A percentile compares a stretch with the other conserved stretches of the same genome.
These are phyloP conservation scores for Caenorhabditis brenneri DNA, from an alignment of 1,140 invertebrate genomes.

Conservation along the genomic window DNA sequence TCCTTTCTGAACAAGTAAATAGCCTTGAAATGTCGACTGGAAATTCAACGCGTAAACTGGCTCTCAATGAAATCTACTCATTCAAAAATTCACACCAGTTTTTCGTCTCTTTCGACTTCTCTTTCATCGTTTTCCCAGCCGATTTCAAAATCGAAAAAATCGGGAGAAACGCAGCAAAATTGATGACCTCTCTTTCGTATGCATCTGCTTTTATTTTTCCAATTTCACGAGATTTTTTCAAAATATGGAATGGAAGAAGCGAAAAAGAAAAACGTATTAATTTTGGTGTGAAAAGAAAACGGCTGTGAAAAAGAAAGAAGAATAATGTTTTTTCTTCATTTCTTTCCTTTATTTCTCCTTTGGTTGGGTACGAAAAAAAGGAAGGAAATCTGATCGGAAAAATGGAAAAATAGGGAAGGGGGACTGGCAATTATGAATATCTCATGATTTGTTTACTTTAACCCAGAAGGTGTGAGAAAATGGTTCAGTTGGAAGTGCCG, in stretches of 20 bases:
- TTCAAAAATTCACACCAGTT: too few relatives aligned
- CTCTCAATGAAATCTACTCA: too few relatives aligned
- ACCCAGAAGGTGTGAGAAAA: too few relatives aligned
- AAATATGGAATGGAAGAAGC: background rate
- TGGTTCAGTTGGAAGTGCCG: too few relatives aligned
- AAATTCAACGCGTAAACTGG: too few relatives aligned
- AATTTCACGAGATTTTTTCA: background rate
- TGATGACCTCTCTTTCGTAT: slow-evolving; percentile 1
- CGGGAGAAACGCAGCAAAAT: background rate
- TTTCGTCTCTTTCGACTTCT: too few relatives aligned
- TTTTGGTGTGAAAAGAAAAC: background rate
- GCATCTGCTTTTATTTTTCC: background rate
- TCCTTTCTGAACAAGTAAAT: background rate
- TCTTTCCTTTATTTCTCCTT: background rate
- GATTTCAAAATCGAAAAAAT: background rate
- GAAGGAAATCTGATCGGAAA: slow-evolving; percentile 25
- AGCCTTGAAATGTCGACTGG: too few relatives aligned
- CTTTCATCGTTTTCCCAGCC: background rate
- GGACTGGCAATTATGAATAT: background rate
- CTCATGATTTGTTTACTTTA: slow-evolving; percentile 8
- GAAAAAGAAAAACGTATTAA: slow-evolving; percentile 10
- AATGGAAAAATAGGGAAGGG: background rate
- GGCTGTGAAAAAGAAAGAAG: background rate
- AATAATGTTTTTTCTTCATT: background rate
- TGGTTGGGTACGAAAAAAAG: background rate